Conservation (phyloP, 2,113 vertebrate species). For the Melanocharis versteri region DNA sequence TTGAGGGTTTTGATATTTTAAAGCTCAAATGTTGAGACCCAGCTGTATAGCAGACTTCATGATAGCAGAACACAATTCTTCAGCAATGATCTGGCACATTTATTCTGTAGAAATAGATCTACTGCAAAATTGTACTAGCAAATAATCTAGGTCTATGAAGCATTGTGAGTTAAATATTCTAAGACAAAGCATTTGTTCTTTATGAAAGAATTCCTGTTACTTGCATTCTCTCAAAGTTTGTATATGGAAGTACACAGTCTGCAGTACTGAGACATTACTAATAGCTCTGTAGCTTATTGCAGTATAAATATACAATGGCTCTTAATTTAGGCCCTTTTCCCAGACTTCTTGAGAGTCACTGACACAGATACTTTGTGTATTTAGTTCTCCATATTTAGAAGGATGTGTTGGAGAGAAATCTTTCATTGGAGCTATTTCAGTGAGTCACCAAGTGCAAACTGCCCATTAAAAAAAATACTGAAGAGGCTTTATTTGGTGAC, state of each 20-base stretch:
- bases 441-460: background rate
- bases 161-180: background rate
- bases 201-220: background rate
- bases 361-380: background rate
- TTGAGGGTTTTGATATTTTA: background rate
- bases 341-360: background rate
- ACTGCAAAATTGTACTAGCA: background rate
- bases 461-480: background rate
- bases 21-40: background rate
- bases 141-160: background rate
- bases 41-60: background rate
- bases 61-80: background rate
- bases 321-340: background rate
- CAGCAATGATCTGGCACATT: background rate
- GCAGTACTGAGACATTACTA: background rate
- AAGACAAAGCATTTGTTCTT: background rate
- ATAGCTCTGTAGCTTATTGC: background rate
- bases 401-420: background rate
- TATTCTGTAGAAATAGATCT: background rate
- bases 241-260: background rate
- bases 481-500: background rate
- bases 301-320: background rate
- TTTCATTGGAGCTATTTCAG: background rate
- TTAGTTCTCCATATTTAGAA: slow-evolving; percentile 12
- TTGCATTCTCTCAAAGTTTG: background rate